Evolutionary conservation across 2,797 vertebrate genomes (phyloP), one percentile per base, ranked within the genome.

Genomic region (Sebastes hopkinsi): DNA sequence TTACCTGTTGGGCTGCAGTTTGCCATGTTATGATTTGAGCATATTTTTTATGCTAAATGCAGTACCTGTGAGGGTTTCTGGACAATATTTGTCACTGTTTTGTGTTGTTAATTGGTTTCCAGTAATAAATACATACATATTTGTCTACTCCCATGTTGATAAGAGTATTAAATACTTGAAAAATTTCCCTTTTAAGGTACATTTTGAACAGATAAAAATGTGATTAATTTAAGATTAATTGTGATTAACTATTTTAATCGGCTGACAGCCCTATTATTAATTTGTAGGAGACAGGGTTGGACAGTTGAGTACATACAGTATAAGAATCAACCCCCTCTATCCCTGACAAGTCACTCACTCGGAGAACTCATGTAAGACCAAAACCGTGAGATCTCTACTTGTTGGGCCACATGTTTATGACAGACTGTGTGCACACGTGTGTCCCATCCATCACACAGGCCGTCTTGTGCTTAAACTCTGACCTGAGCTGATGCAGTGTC

Each of bases 401-500:
- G 38, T 72, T 30, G 29, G 30, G 10, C 61, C 79, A 72, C 55
- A 66, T 62, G 72, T 80, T 85, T 38, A 32, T 9, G 20, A 52
- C 75, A 22, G 30, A 58, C 62, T 34, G 77, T 22, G 55, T 29
- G 25, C 82, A 84, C 83, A 82, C 25, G 6, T 86, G 82, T 71
- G 67, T 56, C 61, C 38, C 80, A 80, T 91, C 84, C 75, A 81
- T 89, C 87, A 82, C 67, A 13, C 67, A 1, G 52, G 6, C 59
- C 5, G 54, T 66, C 83, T 60, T 68, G 67, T 70, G 68, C 16
- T 55, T 81, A 34, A 89, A 72, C 88, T 77, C 73, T 85, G 88
- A 77, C 87, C 86, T 58, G 68, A 58, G 46, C 74, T 3, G 27
- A 5, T 68, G 62, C n/a, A 20, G 30, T 23, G 75, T 88, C 80